Evolutionary conservation across 2,797 vertebrate species (phyloP), one percentile per base, ranked within the genome.

Genomic region (Alcedo quadribrachys): DNA sequence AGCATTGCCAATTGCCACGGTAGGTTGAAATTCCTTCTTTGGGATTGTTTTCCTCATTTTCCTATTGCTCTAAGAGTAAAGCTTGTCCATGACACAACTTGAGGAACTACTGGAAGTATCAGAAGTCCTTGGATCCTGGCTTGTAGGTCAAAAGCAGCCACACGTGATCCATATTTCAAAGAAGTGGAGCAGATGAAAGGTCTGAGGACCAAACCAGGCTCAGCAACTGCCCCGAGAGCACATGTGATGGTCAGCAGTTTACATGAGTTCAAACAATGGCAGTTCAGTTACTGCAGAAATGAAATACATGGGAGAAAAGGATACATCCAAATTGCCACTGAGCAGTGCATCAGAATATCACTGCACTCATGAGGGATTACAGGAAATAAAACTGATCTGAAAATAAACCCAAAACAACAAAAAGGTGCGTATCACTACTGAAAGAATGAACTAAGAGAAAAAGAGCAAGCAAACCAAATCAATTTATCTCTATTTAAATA

Each of bases 211-310:
- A 66, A 53, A 28, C 30, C 11, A 54, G 42, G 42, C 22, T 37
- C 75, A 62, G 63, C n/a, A 83, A 66, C 46, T 22, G 74, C 28
- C 58, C 55, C 65, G 46, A 17, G 8, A 57, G 32, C 25, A 51
- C 37, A 32, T 8, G 0, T 37, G 50, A 53, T 0, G 1, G 13
- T 10, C 3, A 1, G 28, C 5, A 85, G 32, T 21, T 71, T 46
- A 67, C 16, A 3, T 11, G 27, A 70, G 46, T 18, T 60, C 27
- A 35, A 71, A 62, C 32, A 42, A 14, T 2, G 11, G 45, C 65
- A 40, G 32, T 8, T 78, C 62, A 57, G 45, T 17, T 30, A 48
- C 50, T 46, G 57, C 40, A 63, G 25, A 43, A 58, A 28, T 33
- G 25, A 81, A 81, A 58, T 3, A 9, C 15, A 27, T 0, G 6